Evolutionary conservation across 2,113 vertebrate genomes (phyloP).

Genomic region (Engystomops pustulosus): DNA sequence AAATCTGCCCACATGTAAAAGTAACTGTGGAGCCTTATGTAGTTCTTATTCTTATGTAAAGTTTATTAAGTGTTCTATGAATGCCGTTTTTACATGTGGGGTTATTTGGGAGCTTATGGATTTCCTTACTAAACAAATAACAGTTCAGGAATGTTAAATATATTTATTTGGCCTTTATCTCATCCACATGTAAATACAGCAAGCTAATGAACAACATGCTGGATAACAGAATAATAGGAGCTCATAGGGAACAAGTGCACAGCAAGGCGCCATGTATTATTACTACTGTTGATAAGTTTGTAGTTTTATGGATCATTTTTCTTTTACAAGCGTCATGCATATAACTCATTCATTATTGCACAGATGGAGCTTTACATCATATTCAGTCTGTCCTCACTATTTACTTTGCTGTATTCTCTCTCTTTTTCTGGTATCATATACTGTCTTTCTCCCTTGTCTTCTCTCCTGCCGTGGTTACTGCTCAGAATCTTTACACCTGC

Average conservation of each 20-base stretch:
- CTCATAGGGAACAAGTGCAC: neutral
- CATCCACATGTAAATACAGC: neutral
- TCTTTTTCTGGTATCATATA: conserved; percentile 4
- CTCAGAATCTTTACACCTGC: conserved; percentile 72
- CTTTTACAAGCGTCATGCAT: neutral
- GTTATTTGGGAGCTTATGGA: too few species aligned
- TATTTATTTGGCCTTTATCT: too few species aligned
- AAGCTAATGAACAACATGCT: neutral
- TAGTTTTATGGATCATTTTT: neutral
- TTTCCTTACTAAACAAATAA: too few species aligned
- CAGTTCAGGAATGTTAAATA: too few species aligned
- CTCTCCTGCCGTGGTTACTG: conserved; percentile 61
- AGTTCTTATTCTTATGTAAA: too few species aligned
- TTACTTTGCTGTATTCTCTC: conserved; percentile 28
- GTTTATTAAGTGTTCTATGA: too few species aligned
- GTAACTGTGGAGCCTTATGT: too few species aligned
- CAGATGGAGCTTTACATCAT: neutral
- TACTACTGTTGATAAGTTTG: neutral
- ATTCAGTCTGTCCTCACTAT: neutral
- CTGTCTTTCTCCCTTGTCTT: conserved; percentile 27
- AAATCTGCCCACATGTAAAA: too few species aligned
- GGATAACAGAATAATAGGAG: neutral
- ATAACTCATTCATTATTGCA: conserved; percentile 10
- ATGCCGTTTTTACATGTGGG: too few species aligned
- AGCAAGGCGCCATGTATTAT: neutral